phyloP scores from a whole-genome alignment of 1,140 invertebrate genomes.

The Habropoda laboriosa region DNA sequence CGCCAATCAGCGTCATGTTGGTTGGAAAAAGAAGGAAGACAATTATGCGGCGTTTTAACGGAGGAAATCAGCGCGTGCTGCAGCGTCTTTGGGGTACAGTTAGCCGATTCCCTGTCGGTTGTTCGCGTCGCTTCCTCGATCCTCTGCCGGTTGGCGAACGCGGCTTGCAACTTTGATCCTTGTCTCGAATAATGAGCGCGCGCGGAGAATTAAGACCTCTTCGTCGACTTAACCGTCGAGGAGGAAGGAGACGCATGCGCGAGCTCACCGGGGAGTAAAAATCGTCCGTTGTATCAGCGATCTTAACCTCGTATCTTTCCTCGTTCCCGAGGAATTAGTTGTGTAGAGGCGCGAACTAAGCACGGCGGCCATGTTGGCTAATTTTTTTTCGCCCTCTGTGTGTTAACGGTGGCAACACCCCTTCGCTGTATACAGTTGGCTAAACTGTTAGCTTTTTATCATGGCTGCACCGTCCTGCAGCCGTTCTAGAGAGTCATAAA shows the following conservation, averaged over 20 bases:
- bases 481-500: background rate
- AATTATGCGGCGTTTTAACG: conserved; percentile 1
- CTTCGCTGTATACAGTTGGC: background rate
- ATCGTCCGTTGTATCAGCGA: conserved; percentile 5
- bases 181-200: conserved; percentile 21
- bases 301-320: background rate
- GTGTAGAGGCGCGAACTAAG: background rate
- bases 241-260: background rate
- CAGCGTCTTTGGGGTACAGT: conserved; percentile 3
- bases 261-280: conserved; percentile 10
- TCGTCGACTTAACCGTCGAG: background rate
- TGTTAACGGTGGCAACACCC: too few relatives aligned
- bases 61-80: background rate
- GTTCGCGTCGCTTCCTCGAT: background rate
- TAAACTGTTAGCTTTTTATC: background rate
- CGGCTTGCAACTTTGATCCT: conserved; percentile 4
- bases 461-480: background rate
- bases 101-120: background rate
- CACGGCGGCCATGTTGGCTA: too few relatives aligned
- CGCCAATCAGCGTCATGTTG: background rate
- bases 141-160: background rate
- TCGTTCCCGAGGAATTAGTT: background rate
- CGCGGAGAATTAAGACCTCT: conserved; percentile 9
- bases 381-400: background rate
- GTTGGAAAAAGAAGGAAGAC: background rate